phyloP scores from a whole-genome alignment of 2,113 vertebrate species.

The Lathamus discolor region DNA sequence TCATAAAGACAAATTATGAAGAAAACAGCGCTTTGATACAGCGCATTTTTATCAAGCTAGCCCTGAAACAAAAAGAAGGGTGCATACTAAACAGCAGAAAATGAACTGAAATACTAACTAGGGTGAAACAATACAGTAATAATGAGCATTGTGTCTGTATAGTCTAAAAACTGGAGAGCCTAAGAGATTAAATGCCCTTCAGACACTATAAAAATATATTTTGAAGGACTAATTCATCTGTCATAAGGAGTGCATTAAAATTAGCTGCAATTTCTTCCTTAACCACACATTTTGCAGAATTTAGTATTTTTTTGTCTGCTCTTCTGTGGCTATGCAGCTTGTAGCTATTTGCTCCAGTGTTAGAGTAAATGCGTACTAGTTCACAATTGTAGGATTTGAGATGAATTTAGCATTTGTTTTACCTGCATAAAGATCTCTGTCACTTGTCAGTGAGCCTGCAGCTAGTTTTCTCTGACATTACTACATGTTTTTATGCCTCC shows the following conservation, averaged over 20 bases:
- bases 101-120: neutral
- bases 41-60: neutral
- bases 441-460: neutral
- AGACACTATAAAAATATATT: neutral
- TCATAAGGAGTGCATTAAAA: neutral
- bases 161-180: neutral
- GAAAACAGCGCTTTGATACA: neutral
- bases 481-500: neutral
- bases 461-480: neutral
- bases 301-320: neutral
- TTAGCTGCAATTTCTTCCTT: neutral
- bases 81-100: neutral
- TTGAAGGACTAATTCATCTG: neutral
- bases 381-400: neutral
- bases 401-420: neutral
- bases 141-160: neutral
- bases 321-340: neutral
- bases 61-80: neutral
- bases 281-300: neutral
- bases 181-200: neutral
- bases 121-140: neutral
- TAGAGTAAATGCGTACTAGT: neutral
- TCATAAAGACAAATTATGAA: neutral
- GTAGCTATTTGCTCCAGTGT: neutral
- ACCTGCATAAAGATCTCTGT: neutral